phyloP scores from a whole-genome alignment of 2,888 invertebrate genomes.

The Euplagia quadripunctaria region DNA sequence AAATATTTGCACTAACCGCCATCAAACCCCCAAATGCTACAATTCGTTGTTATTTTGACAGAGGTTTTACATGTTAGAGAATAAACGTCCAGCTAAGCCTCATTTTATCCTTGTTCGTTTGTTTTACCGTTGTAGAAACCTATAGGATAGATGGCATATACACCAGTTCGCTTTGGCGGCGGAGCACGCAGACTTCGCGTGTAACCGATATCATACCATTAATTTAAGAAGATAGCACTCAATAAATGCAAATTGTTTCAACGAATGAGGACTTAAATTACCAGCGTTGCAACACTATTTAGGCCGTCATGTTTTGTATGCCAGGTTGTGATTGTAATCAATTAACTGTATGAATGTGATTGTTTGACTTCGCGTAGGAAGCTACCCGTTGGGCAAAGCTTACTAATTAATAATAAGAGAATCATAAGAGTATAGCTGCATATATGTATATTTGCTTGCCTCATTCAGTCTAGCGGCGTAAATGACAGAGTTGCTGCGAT shows the following conservation, averaged over 20 bases:
- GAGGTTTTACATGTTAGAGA: not conserved
- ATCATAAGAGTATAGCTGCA: not conserved
- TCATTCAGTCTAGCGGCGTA: too few relatives aligned
- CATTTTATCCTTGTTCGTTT: not conserved
- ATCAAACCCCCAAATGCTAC: not conserved
- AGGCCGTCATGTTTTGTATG: constrained; percentile 60
- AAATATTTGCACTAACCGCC: too few relatives aligned
- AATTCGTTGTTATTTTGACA: not conserved
- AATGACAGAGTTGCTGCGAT: too few relatives aligned
- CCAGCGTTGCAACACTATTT: constrained; percentile 65
- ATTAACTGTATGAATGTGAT: constrained; percentile 41
- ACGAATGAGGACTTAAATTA: constrained; percentile 68
- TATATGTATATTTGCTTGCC: not conserved
- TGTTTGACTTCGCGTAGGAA: constrained; percentile 44
- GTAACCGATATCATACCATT: constrained; percentile 37
- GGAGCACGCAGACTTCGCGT: constrained; percentile 37
- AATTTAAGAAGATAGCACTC: constrained; percentile 48
- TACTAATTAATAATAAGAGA: constrained; percentile 19
- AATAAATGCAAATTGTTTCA: constrained; percentile 73
- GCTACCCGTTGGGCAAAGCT: constrained; percentile 34
- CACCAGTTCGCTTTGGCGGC: constrained; percentile 21
- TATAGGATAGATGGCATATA: not conserved
- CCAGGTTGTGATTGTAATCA: constrained; percentile 48
- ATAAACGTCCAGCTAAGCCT: not conserved
- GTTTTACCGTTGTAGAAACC: not conserved